These are phyloP conservation scores for Percopsis omiscomaycus DNA, from an alignment of 2,797 vertebrate genomes.

Conservation along the genomic window DNA sequence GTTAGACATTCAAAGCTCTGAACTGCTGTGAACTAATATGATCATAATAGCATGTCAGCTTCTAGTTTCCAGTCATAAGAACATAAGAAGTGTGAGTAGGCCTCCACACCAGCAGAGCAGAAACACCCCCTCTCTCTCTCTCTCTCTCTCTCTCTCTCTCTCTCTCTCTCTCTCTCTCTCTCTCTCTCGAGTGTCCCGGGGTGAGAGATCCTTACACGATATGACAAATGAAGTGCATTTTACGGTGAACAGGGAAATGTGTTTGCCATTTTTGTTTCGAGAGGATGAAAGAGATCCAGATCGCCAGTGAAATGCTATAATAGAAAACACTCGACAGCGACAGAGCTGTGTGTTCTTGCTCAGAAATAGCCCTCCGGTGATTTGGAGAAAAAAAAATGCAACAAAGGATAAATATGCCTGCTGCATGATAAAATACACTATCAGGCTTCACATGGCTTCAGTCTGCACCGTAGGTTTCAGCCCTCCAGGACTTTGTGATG, in stretches of 20 bases:
- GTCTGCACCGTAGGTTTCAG: slow-evolving; percentile 44
- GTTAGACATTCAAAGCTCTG: slow-evolving; percentile 28
- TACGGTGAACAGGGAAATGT: slow-evolving; percentile 57
- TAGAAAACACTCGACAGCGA: slow-evolving; percentile 56
- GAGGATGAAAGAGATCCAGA: slow-evolving; percentile 59
- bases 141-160: background rate
- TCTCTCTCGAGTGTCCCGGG: slow-evolving; percentile 33
- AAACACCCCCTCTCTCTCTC: slow-evolving; percentile 1
- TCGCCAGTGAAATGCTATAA: slow-evolving; percentile 56
- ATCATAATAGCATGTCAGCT: slow-evolving; percentile 39
- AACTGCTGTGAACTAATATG: slow-evolving; percentile 20
- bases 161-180: slow-evolving; percentile 22
- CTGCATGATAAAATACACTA: slow-evolving; percentile 48
- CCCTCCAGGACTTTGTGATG: slow-evolving; percentile 55
- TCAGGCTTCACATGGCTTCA: slow-evolving; percentile 45
- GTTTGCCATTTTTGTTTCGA: slow-evolving; percentile 66
- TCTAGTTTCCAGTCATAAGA: slow-evolving; percentile 42
- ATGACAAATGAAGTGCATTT: slow-evolving; percentile 65
- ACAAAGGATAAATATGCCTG: slow-evolving; percentile 48
- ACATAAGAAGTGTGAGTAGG: slow-evolving; percentile 17
- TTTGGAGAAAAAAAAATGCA: slow-evolving; percentile 39
- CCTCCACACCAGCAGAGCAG: background rate
- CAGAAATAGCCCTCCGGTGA: slow-evolving; percentile 50
- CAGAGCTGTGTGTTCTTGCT: slow-evolving; percentile 44
- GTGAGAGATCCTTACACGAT: slow-evolving; percentile 47